Conservation (phyloP, 2,888 invertebrate genomes). For the Tenthredo livida region DNA sequence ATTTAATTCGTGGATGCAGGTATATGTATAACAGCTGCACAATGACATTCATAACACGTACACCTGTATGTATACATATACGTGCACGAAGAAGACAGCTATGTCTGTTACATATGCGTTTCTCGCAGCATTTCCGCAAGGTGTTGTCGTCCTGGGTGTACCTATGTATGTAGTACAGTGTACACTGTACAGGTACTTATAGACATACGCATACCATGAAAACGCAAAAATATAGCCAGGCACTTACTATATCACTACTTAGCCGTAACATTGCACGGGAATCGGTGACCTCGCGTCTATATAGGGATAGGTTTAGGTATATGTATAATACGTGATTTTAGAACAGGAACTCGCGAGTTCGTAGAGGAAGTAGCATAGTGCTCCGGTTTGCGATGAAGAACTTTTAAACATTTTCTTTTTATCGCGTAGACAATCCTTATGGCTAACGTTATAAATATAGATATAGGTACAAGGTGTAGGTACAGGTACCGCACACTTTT, state of each 20-base stretch:
- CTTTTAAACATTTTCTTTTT: not conserved
- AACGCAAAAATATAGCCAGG: not conserved
- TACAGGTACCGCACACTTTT: not conserved
- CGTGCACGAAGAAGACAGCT: too few relatives aligned
- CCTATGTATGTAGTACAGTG: not conserved
- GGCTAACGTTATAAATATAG: too few relatives aligned
- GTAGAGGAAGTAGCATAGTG: conserved; percentile 30
- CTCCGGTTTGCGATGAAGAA: not conserved
- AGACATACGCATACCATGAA: not conserved
- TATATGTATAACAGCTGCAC: too few relatives aligned
- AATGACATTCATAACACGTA: too few relatives aligned
- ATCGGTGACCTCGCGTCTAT: conserved; percentile 44
- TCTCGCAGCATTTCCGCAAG: not conserved
- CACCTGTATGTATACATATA: too few relatives aligned
- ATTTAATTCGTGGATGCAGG: too few relatives aligned
- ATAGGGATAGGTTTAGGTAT: conserved; percentile 22
- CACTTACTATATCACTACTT: not conserved
- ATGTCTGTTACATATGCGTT: not conserved
- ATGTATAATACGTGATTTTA: conserved; percentile 39
- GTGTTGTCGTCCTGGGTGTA: not conserved
- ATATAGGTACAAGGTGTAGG: too few relatives aligned
- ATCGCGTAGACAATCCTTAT: not conserved
- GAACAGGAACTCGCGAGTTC: conserved; percentile 35
- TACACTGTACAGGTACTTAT: not conserved
- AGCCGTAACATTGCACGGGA: conserved; percentile 30